Conservation (phyloP, 2,797 vertebrate genomes). For the Ambastaia sidthimunki region DNA sequence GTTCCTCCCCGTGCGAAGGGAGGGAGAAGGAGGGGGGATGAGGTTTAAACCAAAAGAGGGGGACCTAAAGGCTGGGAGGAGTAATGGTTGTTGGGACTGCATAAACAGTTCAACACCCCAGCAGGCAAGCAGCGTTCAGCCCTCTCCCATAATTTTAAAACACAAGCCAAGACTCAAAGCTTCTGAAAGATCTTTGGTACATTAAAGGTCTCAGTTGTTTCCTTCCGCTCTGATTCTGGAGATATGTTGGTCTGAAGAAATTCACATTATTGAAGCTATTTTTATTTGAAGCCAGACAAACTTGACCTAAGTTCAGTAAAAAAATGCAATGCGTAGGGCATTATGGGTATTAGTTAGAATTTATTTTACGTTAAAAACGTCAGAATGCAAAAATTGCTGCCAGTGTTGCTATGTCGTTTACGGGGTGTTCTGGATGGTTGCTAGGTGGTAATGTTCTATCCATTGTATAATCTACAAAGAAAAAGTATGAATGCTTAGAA, state of each 20-base stretch:
- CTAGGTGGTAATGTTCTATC: not conserved
- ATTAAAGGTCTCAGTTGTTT: not conserved
- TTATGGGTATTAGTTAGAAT: not conserved
- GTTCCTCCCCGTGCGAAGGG: conserved; percentile 56
- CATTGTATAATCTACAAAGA: not conserved
- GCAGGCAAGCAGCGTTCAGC: conserved; percentile 38
- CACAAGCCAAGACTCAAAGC: not conserved
- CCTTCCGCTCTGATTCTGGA: conserved; percentile 21
- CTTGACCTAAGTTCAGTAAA: not conserved
- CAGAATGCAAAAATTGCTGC: no score
- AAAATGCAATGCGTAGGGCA: not conserved
- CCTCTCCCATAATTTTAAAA: not conserved
- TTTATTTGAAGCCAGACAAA: not conserved
- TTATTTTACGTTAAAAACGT: no score
- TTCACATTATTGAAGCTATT: not conserved
- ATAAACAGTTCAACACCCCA: conserved; percentile 68
- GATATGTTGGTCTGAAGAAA: not conserved
- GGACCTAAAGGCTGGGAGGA: conserved; percentile 13
- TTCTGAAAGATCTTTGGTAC: conserved; percentile 7
- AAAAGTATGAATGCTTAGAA: not conserved
- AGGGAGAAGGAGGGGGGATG: conserved; percentile 35
- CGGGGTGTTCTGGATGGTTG: no score
- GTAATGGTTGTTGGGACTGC: conserved; percentile 51
- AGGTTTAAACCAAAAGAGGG: conserved; percentile 54
- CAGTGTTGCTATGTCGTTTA: no score